Conservation (phyloP, 1,140 invertebrate genomes). For the Drosophila malerkotliana region DNA sequence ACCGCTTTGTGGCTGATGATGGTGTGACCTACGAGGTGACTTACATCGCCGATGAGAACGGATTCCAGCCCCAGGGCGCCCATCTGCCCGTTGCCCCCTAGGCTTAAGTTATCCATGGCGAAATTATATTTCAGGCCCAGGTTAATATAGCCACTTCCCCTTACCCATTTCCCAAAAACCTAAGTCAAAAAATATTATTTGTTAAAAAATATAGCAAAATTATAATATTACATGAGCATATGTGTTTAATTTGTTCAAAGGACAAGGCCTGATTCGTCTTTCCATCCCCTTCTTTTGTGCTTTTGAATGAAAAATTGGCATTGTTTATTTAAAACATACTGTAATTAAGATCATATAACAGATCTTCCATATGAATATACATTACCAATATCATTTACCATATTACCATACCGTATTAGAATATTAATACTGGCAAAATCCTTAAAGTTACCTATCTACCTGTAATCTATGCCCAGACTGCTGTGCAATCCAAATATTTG, state of each 20-base stretch:
- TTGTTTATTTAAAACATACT: too few species aligned
- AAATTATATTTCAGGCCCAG: slow-evolving; percentile 12
- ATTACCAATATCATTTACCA: too few species aligned
- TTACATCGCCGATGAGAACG: slow-evolving; percentile 91
- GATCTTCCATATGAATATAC: too few species aligned
- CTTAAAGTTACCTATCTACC: too few species aligned
- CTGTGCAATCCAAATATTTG: too few species aligned
- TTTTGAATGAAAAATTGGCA: too few species aligned
- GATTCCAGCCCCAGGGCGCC: slow-evolving; percentile 89
- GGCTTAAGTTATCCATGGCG: slow-evolving; percentile 31
- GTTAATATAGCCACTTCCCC: slow-evolving; percentile 1
- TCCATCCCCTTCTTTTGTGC: too few species aligned
- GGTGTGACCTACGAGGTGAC: slow-evolving; percentile 87
- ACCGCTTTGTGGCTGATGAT: slow-evolving; percentile 86
- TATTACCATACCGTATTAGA: too few species aligned
- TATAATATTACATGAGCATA: not conserved
- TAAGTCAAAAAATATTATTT: slow-evolving; percentile 9
- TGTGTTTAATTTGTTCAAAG: not conserved
- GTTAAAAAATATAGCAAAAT: slow-evolving; percentile 21
- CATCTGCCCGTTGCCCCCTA: slow-evolving; percentile 85
- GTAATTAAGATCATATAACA: too few species aligned
- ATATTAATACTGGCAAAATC: too few species aligned
- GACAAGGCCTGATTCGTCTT: too few species aligned
- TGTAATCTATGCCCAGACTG: too few species aligned
- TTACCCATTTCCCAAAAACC: not conserved